Evolutionary conservation across 2,113 vertebrate genomes (phyloP), one percentile per base, ranked within the genome.

Genomic region (Lipotes vexillifer): DNA sequence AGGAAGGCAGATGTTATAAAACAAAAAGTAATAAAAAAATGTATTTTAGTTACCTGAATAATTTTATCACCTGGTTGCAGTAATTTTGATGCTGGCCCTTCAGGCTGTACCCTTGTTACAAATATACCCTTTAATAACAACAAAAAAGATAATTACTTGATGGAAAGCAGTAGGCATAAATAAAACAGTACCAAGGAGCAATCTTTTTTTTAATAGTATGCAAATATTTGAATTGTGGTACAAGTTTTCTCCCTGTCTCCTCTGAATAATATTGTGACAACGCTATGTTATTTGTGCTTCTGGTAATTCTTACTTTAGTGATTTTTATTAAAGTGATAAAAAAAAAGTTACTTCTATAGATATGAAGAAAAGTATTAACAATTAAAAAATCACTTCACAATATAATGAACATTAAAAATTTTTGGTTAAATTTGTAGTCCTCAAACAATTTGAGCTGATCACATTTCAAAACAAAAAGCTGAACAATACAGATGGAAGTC

Each of bases 11-110:
- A 68, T 75, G 15, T n/a, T 87, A 33, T 46, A 94, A 90, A 96
- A 59, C 44, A 12, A 74, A 92, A 91, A 38, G 21, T 52, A 33
- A 63, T 69, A 63, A 55, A 81, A 86, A 93, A 55, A 85, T 55
- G 44, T 84, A 75, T 81, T 11, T 97, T 94, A 72, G 92, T 97
- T 99, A 99, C 99, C 99, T 99, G 99, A 98, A 99, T 98, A 97
- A 99, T 99, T 98, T 99, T 99, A 98, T 99, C 99, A 85, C 99
- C 99, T 55, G 99, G 99, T 97, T 99, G 99, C 91, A 99, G 98
- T 85, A 99, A 97, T 98, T 99, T 99, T 95, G 98, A 99, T 83
- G 99, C 99, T 25, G 99, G 99, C 96, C 99, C 99, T 57, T 99
- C 99, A 90, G 99, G 99, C 72, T 99, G 99, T 92, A 99, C 99